Evolutionary conservation across 2,797 vertebrate species (phyloP).

Genomic region (Vespertilio murinus): DNA sequence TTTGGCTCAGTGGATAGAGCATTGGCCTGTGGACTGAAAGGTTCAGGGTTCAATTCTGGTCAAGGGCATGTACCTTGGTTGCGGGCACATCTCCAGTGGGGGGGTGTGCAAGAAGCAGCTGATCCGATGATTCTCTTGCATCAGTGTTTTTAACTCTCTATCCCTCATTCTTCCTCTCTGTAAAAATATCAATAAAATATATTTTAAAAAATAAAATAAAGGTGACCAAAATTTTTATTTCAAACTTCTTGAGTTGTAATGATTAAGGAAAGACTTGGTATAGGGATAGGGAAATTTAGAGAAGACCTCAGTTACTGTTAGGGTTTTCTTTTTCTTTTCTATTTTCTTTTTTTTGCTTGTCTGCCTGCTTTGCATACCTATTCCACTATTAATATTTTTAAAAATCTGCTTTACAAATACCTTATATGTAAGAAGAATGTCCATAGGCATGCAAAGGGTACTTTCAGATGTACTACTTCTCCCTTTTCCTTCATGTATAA

Average conservation of each 20-base stretch:
- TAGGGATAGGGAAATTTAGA: background rate
- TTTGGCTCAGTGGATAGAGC: too few species aligned
- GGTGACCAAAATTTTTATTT: background rate
- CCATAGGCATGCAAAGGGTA: background rate
- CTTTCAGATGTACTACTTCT: background rate
- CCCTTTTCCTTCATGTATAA: background rate
- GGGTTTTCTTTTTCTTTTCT: background rate
- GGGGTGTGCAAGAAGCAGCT: too few species aligned
- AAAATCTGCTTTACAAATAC: background rate
- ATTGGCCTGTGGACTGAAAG: too few species aligned
- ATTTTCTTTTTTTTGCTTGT: background rate
- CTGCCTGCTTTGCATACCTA: background rate
- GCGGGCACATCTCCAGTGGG: too few species aligned
- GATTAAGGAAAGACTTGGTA: background rate
- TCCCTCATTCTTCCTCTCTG: too few species aligned
- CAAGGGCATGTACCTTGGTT: too few species aligned
- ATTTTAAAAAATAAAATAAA: too few species aligned
- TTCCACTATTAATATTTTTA: background rate
- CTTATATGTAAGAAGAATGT: background rate
- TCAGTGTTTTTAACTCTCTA: too few species aligned
- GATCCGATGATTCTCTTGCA: too few species aligned
- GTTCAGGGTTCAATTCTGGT: too few species aligned
- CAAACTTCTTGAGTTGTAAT: background rate
- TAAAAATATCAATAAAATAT: too few species aligned
- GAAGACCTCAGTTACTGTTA: background rate